Conservation (phyloP, 1,140 invertebrate genomes). For the Nephila pilipes region DNA sequence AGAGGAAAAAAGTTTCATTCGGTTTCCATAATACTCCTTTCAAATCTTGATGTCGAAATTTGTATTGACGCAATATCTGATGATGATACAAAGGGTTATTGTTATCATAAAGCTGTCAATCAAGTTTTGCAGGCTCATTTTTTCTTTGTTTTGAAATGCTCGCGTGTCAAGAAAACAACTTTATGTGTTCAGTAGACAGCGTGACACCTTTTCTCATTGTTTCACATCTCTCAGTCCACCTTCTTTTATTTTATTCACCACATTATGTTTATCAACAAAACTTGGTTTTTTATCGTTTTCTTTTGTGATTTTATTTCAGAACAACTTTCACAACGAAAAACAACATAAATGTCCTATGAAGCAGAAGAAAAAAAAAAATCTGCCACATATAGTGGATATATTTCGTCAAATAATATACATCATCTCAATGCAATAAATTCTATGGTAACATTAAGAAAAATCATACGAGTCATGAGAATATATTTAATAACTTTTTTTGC, state of each 20-base stretch:
- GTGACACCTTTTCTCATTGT: neutral
- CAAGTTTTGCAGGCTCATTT: neutral
- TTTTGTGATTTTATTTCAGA: neutral
- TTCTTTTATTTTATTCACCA: neutral
- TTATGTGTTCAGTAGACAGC: neutral
- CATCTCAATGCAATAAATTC: too few species aligned
- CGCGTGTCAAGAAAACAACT: constrained; percentile 2
- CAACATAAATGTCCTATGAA: too few species aligned
- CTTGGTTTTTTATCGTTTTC: neutral
- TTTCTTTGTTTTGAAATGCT: neutral
- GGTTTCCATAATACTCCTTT: neutral
- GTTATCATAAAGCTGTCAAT: constrained; percentile 16
- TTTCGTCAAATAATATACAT: too few species aligned
- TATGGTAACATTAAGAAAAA: too few species aligned
- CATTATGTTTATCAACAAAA: neutral
- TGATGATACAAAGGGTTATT: neutral
- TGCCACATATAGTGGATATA: too few species aligned
- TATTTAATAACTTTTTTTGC: too few species aligned
- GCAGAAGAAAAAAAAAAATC: too few species aligned
- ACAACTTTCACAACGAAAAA: neutral
- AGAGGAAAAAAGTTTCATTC: neutral
- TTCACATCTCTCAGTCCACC: neutral
- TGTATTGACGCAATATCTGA: constrained; percentile 4
- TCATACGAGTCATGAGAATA: too few species aligned
- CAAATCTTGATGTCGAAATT: neutral